Conservation (phyloP, 1,140 invertebrate genomes). For the Cydia fagiglandana region DNA sequence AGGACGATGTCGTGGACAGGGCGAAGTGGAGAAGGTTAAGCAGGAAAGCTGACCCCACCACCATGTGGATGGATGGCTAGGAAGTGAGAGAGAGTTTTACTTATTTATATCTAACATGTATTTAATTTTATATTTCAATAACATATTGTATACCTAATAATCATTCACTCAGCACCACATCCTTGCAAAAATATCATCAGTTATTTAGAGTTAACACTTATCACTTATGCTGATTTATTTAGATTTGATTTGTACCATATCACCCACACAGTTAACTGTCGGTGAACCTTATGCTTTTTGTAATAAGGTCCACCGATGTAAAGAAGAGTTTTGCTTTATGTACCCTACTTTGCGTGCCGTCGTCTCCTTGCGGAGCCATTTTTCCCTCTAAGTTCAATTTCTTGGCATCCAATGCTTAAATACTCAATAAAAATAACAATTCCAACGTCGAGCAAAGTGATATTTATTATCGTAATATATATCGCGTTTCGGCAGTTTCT, state of each 20-base stretch:
- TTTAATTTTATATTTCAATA: too few relatives aligned
- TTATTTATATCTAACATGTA: too few relatives aligned
- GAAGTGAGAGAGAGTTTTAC: too few relatives aligned
- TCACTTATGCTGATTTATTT: slow-evolving; percentile 11
- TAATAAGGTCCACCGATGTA: too few relatives aligned
- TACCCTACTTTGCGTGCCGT: background rate
- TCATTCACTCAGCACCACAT: background rate
- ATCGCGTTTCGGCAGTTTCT: background rate
- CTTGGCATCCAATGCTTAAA: background rate
- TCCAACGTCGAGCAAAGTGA: slow-evolving; percentile 11
- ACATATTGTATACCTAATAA: background rate
- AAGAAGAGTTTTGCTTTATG: too few relatives aligned
- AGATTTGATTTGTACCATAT: background rate
- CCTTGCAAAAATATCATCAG: background rate
- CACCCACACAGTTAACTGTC: too few relatives aligned
- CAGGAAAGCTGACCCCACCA: too few relatives aligned
- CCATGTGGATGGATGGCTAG: too few relatives aligned
- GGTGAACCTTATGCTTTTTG: too few relatives aligned
- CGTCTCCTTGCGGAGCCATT: background rate
- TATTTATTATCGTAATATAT: slow-evolving; percentile 27
- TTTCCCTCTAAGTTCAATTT: background rate
- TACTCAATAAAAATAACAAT: slow-evolving; percentile 12
- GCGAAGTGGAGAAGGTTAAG: too few relatives aligned
- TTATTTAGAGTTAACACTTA: background rate
- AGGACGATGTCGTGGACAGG: too few relatives aligned